These are phyloP conservation scores for Synaphobranchus kaupii DNA, from an alignment of 2,797 vertebrate species.

Conservation along the genomic window DNA sequence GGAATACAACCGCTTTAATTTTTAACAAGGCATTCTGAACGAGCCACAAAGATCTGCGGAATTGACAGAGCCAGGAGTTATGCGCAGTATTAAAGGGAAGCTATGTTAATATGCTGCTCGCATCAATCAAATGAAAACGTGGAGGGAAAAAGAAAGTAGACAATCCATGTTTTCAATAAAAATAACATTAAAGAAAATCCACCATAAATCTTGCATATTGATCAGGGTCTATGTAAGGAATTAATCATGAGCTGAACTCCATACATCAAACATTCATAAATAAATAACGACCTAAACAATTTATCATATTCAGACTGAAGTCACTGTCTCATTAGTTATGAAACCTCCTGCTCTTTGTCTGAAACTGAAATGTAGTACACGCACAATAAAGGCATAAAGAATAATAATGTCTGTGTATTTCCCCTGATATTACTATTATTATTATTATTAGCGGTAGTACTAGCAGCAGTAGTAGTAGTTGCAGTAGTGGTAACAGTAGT, in stretches of 20 bases:
- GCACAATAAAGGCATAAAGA: neutral
- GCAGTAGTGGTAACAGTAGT: too few species aligned
- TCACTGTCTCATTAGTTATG: slow-evolving; percentile 81
- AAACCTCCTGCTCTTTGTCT: neutral
- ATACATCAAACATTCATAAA: slow-evolving; percentile 89
- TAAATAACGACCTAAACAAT: slow-evolving; percentile 86
- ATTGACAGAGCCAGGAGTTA: slow-evolving; percentile 45
- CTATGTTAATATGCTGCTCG: slow-evolving; percentile 42
- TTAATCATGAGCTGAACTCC: slow-evolving; percentile 84
- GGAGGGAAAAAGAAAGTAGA: slow-evolving; percentile 36
- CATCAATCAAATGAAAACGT: slow-evolving; percentile 63
- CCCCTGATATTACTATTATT: neutral
- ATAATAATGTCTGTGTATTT: neutral
- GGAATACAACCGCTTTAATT: slow-evolving; percentile 75
- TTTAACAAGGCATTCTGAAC: slow-evolving; percentile 80
- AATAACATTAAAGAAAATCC: slow-evolving; percentile 76
- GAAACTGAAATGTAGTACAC: neutral
- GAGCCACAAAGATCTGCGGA: slow-evolving; percentile 65
- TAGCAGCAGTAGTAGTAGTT: too few species aligned
- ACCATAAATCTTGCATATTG: slow-evolving; percentile 86
- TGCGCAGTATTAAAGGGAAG: slow-evolving; percentile 28
- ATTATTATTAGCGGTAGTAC: neutral
- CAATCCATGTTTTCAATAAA: slow-evolving; percentile 64
- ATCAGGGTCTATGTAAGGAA: slow-evolving; percentile 77
- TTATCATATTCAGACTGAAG: slow-evolving; percentile 74